phyloP scores from a whole-genome alignment of 2,888 invertebrate genomes.

The Diadromus collaris region DNA sequence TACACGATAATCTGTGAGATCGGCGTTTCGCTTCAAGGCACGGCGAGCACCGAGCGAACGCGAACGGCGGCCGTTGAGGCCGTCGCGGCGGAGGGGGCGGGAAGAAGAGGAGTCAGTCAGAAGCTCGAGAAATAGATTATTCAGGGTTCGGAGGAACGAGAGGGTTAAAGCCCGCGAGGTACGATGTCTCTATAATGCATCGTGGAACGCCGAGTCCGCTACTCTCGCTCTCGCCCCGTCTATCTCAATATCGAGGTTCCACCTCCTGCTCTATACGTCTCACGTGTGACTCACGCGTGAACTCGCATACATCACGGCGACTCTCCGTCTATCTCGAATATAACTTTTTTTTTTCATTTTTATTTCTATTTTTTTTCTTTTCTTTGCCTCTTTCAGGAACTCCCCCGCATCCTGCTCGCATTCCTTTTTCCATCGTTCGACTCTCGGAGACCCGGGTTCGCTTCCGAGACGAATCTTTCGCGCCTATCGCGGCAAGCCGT shows the following conservation, averaged over 20 bases:
- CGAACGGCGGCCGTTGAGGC: too few relatives aligned
- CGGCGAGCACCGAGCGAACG: too few relatives aligned
- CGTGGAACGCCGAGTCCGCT: slow-evolving; percentile 56
- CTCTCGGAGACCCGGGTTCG: slow-evolving; percentile 59
- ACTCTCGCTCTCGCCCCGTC: slow-evolving; percentile 31
- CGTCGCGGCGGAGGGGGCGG: too few relatives aligned
- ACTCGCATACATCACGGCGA: slow-evolving; percentile 71
- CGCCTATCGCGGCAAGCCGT: slow-evolving; percentile 21
- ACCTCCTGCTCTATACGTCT: not conserved
- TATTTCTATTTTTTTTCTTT: not conserved
- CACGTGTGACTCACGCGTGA: slow-evolving; percentile 69
- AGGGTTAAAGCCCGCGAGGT: slow-evolving; percentile 53
- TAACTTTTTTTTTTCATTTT: slow-evolving; percentile 3
- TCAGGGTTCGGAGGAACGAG: slow-evolving; percentile 39
- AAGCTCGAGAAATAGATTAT: slow-evolving; percentile 48
- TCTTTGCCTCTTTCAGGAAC: slow-evolving; percentile 21
- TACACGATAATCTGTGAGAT: too few relatives aligned
- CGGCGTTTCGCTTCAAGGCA: too few relatives aligned
- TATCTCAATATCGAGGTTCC: slow-evolving; percentile 59
- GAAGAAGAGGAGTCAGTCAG: slow-evolving; percentile 9
- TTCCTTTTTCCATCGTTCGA: slow-evolving; percentile 41
- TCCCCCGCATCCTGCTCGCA: slow-evolving; percentile 35
- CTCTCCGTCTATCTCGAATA: slow-evolving; percentile 29
- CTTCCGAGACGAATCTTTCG: slow-evolving; percentile 57
- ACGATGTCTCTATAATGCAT: slow-evolving; percentile 70